These are phyloP conservation scores for Nyctereutes procyonoides DNA, from an alignment of 2,113 vertebrate species.

Conservation along the genomic window DNA sequence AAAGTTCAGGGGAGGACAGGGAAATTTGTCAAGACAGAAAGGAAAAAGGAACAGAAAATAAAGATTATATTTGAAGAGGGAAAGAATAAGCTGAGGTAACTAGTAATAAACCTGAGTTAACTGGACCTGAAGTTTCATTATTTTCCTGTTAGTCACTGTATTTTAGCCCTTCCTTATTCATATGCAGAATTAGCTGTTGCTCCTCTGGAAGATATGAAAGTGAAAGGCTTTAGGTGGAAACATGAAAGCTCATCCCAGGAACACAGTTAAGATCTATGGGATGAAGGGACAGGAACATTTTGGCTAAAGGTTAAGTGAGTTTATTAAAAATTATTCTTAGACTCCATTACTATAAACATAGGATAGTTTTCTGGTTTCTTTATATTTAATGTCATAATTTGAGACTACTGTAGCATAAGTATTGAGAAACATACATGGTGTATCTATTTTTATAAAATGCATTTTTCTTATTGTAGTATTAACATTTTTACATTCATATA, in stretches of 20 bases:
- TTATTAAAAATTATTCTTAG: background rate
- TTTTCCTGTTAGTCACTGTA: background rate
- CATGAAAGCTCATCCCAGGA: background rate
- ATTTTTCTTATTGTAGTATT: background rate
- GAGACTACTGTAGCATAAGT: background rate
- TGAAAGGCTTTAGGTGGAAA: background rate
- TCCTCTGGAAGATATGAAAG: background rate
- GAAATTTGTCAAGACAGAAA: background rate
- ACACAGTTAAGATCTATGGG: background rate
- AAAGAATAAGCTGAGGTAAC: background rate
- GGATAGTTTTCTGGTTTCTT: background rate
- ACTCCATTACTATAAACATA: background rate
- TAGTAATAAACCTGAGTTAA: background rate
- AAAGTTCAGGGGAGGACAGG: fast-evolving
- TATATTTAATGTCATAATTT: background rate
- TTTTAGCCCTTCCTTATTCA: background rate
- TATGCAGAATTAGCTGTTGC: background rate
- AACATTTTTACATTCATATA: background rate
- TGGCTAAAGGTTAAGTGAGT: background rate
- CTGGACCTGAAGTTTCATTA: background rate
- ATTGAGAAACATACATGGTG: background rate
- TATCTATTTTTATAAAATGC: background rate
- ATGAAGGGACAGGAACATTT: background rate
- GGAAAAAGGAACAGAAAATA: background rate
- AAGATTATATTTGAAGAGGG: background rate